Evolutionary conservation across 2,888 invertebrate genomes (phyloP), one percentile per base, ranked within the genome.

Genomic region (Nezara viridula): DNA sequence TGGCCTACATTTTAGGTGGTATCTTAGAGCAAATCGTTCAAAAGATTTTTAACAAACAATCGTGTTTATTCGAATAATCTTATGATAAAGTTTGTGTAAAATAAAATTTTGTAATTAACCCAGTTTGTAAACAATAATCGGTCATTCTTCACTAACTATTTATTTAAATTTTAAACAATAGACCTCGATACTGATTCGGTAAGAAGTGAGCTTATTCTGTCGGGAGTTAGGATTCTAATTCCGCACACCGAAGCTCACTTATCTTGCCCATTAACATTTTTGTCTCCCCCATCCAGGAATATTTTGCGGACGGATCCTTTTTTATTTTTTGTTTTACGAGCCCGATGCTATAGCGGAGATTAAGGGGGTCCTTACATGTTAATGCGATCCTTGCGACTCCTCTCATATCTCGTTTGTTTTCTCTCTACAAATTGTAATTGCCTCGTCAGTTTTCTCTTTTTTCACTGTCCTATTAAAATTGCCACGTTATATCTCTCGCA

Each of bases 181-280:
- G 66, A 6, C 37, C 10, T 73, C 1, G 37, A 37, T 37, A 19
- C 5, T 19, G 32, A 73, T 73, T 12, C 66, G 37, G 66, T 37
- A 73, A 73, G 37, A 73, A 73, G 66, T 73, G 19, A 37, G n/a
- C 81, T 44, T 44, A 81, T 81, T 21, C 44, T 12, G 81, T n/a
- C 81, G 44, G 6, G 81, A 81, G 81, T 21, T 40, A 44, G n/a
- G 81, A 14, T 44, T 21, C 81, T 81, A 81, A 81, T 81, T 81
- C 44, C 81, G 12, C 24, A 47, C 44, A 14, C 81, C 6, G 44
- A 81, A 47, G 44, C 81, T 47, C 44, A 44, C 81, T 81, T 81
- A 81, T 81, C 81, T 44, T 47, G 14, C 77, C 81, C 44, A 81
- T 81, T 81, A 81, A 81, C 81, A 81, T 81, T 81, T 81, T 81